phyloP scores from a whole-genome alignment of 64 coral and sea anemone genomes.

The Dendrophyllia cribrosa region DNA sequence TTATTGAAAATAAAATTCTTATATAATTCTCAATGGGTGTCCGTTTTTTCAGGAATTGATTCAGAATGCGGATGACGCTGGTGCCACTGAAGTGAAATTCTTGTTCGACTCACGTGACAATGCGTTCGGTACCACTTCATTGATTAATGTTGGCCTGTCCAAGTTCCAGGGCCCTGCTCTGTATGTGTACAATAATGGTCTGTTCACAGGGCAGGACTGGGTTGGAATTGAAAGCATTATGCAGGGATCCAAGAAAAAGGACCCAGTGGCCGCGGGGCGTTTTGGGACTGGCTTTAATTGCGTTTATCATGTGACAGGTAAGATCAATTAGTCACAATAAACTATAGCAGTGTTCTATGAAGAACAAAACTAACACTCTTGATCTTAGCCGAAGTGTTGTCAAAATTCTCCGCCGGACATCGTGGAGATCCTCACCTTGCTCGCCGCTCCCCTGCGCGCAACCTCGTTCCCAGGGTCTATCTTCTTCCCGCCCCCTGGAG shows the following conservation, averaged over 20 bases:
- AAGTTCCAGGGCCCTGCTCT: constrained; percentile 92
- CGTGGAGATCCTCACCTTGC: too few species aligned
- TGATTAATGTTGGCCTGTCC: constrained; percentile 79
- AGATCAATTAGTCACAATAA: neutral
- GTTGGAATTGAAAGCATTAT: constrained; percentile 96
- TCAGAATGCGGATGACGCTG: constrained; percentile 98
- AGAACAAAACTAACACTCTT: too few species aligned
- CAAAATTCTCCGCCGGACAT: too few species aligned
- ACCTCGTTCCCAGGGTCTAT: too few species aligned
- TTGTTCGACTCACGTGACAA: constrained; percentile 93
- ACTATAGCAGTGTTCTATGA: too few species aligned
- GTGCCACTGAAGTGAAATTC: constrained; percentile 91
- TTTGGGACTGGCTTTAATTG: constrained; percentile 98
- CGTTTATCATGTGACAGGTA: constrained; percentile 99
- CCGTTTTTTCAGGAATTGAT: constrained; percentile 78
- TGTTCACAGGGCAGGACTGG: constrained; percentile 92
- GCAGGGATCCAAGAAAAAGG: constrained; percentile 94
- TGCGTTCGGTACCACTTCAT: constrained; percentile 80
- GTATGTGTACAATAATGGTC: constrained; percentile 96
- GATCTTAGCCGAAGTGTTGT: too few species aligned
- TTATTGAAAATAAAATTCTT: too few species aligned
- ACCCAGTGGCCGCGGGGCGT: constrained; percentile 89
- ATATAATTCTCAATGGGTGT: too few species aligned
- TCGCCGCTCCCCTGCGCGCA: too few species aligned
- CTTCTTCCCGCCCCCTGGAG: too few species aligned